These are phyloP conservation scores for Thymelicus sylvestris DNA, from an alignment of 2,888 invertebrate genomes.

Conservation along the genomic window DNA sequence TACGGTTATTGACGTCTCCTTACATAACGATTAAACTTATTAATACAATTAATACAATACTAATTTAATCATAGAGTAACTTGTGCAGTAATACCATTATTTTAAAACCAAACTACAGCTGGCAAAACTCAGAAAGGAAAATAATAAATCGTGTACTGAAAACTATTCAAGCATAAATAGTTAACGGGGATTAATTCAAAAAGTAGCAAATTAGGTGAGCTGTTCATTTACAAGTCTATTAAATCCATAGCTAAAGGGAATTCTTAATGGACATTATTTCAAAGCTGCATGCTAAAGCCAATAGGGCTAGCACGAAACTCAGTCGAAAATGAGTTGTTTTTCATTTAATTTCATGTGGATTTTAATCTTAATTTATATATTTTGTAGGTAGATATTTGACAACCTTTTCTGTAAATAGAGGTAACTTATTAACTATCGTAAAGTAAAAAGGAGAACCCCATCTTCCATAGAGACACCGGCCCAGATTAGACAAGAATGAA, in stretches of 20 bases:
- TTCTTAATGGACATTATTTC: constrained; percentile 65
- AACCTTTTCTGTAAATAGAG: too few species aligned
- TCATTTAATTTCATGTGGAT: too few species aligned
- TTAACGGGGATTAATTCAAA: constrained; percentile 21
- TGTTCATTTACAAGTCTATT: constrained; percentile 37
- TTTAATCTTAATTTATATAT: too few species aligned
- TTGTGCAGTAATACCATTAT: background rate
- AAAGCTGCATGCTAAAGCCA: constrained; percentile 46
- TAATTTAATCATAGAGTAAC: background rate
- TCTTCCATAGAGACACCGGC: too few species aligned
- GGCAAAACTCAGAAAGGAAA: background rate
- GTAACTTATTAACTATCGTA: too few species aligned
- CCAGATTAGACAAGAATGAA: too few species aligned
- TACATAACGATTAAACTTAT: too few species aligned
- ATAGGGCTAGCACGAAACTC: constrained; percentile 47
- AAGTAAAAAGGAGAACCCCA: too few species aligned
- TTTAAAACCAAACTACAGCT: background rate
- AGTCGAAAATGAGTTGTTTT: background rate
- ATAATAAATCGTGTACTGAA: background rate
- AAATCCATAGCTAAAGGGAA: constrained; percentile 47
- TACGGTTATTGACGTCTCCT: too few species aligned
- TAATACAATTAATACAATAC: too few species aligned
- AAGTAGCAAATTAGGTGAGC: constrained; percentile 33
- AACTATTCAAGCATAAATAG: constrained; percentile 8
- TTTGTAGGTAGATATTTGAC: too few species aligned